Conservation (phyloP, 2,888 invertebrate genomes). For the Metalampra italica region DNA sequence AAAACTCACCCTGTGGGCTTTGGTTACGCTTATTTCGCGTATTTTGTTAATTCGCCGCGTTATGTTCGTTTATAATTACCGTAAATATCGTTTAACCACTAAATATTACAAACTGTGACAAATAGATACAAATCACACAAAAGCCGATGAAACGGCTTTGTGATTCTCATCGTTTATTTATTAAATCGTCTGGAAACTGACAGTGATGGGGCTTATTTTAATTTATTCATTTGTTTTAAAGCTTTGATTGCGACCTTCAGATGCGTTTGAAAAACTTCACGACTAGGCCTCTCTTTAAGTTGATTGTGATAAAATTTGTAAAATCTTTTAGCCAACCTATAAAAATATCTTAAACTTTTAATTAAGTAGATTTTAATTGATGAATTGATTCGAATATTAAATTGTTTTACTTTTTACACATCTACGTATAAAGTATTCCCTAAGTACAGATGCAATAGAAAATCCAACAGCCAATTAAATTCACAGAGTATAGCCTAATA, state of each 20-base stretch:
- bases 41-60: not conserved
- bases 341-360: too few relatives aligned
- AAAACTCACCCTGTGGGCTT: too few relatives aligned
- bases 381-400: too few relatives aligned
- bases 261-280: too few relatives aligned
- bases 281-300: too few relatives aligned
- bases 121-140: not conserved
- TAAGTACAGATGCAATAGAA: too few relatives aligned
- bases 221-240: not conserved
- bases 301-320: too few relatives aligned
- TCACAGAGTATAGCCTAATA: constrained; percentile 8
- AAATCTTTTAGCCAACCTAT: too few relatives aligned
- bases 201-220: not conserved
- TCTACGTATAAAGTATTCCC: too few relatives aligned
- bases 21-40: too few relatives aligned
- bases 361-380: too few relatives aligned
- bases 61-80: not conserved
- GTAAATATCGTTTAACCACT: not conserved
- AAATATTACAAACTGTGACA: not conserved
- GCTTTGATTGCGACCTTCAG: not conserved
- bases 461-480: not conserved
- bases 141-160: not conserved
- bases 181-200: not conserved
- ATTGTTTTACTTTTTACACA: too few relatives aligned
- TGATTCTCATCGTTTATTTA: not conserved